A percentile compares a stretch with the other conserved stretches of the same genome.
phyloP scores from a whole-genome alignment of 2,797 vertebrate genomes.

The Malurus leucopterus region DNA sequence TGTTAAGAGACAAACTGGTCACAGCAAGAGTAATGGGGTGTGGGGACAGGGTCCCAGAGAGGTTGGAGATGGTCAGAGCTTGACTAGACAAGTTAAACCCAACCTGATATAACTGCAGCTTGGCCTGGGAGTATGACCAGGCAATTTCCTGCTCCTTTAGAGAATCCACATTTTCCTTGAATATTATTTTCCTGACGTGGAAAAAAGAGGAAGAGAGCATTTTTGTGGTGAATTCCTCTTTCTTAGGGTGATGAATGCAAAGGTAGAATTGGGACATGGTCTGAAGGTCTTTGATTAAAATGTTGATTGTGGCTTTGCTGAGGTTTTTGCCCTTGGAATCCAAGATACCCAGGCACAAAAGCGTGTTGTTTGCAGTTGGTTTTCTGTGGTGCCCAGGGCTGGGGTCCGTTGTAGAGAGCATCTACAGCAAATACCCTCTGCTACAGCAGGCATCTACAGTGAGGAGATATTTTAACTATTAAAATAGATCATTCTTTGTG shows the following conservation, averaged over 20 bases:
- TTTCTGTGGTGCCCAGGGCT: background rate
- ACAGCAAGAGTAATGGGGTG: fast-evolving
- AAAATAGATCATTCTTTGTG: background rate
- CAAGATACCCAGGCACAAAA: background rate
- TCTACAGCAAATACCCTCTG: background rate
- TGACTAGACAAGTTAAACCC: background rate
- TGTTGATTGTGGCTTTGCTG: background rate
- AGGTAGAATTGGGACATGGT: background rate
- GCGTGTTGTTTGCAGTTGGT: background rate
- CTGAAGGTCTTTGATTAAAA: background rate
- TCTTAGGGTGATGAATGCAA: background rate
- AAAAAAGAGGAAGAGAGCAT: background rate
- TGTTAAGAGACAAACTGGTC: background rate
- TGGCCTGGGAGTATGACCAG: background rate
- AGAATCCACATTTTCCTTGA: background rate
- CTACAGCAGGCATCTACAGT: background rate
- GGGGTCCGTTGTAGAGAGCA: background rate
- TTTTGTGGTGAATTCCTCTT: background rate
- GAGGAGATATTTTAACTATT: background rate
- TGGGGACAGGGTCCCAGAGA: background rate
- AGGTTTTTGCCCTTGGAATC: background rate
- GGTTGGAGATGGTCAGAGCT: background rate
- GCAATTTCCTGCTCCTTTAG: background rate
- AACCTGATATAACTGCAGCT: background rate
- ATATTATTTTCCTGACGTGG: background rate